Evolutionary conservation across 2,888 invertebrate species (phyloP), one percentile per base, ranked within the genome.

Genomic region (Trachelus troglodyta): DNA sequence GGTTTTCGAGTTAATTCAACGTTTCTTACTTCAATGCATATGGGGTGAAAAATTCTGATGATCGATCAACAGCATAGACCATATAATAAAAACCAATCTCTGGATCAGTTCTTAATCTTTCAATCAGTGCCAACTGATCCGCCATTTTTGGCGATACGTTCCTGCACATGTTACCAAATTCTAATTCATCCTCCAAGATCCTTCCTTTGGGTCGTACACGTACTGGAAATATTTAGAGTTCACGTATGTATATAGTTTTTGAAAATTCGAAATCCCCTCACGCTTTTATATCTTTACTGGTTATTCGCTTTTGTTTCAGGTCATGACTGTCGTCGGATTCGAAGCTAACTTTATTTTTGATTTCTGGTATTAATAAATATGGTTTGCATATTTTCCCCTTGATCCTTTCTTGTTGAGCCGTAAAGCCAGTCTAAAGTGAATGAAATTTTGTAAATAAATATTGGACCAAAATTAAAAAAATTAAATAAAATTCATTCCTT

Each of bases 71-170:
- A 69, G 95, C 95, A 83, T 96, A 96, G 11, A 94, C 93, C 93
- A 97, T 94, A 88, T 97, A 97, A 6, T 96, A 93, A 88, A 97
- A 97, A 11, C 93, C 94, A 77, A 94, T 92, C n/a, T 93, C 92
- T 0, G 93, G 93, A 80, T 94, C 92, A 1, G 89, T 89, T 69
- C 93, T 92, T 81, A 96, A 92, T 79, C 92, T 92, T 12, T 93
- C 83, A 34, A 94, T 93, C 77, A 93, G 87, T 78, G 92, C 89
- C 23, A 89, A 87, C 81, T 93, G 93, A 84, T 93, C 89, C 33
- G 89, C 92, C 6, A 93, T 90, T n/a, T 81, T 80, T n/a, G 84
- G 86, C n/a, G 79, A 77, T 33, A 15, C n/a, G 69, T 11, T 33
- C 76, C 11, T 31, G 37, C 30, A 11, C 23, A 11, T n/a, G 1